These are phyloP conservation scores for Coccyzus lansbergi DNA, from an alignment of 2,797 vertebrate species.

Conservation along the genomic window DNA sequence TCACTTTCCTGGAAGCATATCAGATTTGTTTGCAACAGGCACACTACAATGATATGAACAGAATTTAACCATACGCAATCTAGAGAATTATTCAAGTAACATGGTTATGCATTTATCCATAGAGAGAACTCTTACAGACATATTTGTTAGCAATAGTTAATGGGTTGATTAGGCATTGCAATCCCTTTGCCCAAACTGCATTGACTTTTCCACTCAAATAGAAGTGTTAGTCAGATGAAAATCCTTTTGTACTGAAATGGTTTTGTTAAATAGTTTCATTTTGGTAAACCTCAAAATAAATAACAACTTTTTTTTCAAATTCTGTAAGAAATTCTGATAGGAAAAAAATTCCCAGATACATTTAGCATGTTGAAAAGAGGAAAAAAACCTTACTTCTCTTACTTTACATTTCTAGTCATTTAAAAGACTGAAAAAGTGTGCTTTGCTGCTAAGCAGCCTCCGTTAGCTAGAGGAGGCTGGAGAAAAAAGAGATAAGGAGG, in stretches of 20 bases:
- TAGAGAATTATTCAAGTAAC: background rate
- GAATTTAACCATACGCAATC: background rate
- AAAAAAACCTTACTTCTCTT: background rate
- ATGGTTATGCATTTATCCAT: background rate
- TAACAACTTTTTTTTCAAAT: background rate
- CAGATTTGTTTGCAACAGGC: background rate
- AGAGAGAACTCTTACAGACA: background rate
- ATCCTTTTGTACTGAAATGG: background rate
- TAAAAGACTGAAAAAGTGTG: background rate
- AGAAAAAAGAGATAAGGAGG: background rate
- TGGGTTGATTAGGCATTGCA: background rate
- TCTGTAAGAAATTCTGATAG: background rate
- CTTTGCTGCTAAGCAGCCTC: background rate
- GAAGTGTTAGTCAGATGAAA: slow-evolving; percentile 31
- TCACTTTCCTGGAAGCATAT: slow-evolving; percentile 32
- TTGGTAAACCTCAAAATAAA: slow-evolving; percentile 1
- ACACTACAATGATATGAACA: slow-evolving; percentile 13
- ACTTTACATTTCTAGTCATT: background rate
- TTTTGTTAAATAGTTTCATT: slow-evolving; percentile 11
- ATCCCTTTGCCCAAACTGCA: background rate
- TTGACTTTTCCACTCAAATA: background rate
- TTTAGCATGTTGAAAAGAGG: background rate
- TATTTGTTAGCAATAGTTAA: slow-evolving; percentile 14
- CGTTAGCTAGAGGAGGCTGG: background rate
- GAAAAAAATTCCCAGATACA: background rate